Evolutionary conservation across 92 coral and sea anemone genomes (phyloP), one percentile per base, ranked within the genome.

Genomic region (Metridium senile): DNA sequence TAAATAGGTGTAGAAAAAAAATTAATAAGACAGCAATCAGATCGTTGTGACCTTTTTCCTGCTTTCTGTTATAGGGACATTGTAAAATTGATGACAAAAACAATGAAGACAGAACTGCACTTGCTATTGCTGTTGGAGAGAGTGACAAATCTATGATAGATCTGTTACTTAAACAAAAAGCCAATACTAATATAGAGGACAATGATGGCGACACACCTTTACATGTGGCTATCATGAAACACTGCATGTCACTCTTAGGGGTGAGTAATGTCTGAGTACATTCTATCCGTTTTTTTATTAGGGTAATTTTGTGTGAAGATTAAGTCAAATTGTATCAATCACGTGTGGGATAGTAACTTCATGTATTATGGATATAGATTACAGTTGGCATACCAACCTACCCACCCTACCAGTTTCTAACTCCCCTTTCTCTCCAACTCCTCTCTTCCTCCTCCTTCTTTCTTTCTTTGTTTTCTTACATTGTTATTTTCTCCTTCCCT

Each of bases 201-300:
- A 74, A 78, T 1, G 97, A 91, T 58, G 97, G 97, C 1, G 93
- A 88, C 79, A 91, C 97, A 0, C 88, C 97, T 0, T 84, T 91
- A 0, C 97, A 91, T 58, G n/a, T 88, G 61, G 93, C 97, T 23
- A 70, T 88, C 9, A 85, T 88, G 69, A 82, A 80, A 13, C 90
- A 88, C 26, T 83, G 86, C 30, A 72, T 88, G 54, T 75, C 66
- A 1, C 31, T 84, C 3, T 62, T 82, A 72, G 85, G 91, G 86
- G 91, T 90, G 31, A 75, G 10, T 9, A 17, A 29, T 0, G 17
- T 20, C 20, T 3, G 45, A 11, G 29, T 28, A n/a, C n/a, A n/a
- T n/a, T n/a, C n/a, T n/a, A n/a, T n/a, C n/a, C n/a, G n/a, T n/a
- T n/a, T n/a, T n/a, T n/a, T n/a, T n/a, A n/a, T n/a, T n/a, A n/a